These are phyloP conservation scores for Glossophaga mutica DNA, from an alignment of 2,797 vertebrate species.

Conservation along the genomic window DNA sequence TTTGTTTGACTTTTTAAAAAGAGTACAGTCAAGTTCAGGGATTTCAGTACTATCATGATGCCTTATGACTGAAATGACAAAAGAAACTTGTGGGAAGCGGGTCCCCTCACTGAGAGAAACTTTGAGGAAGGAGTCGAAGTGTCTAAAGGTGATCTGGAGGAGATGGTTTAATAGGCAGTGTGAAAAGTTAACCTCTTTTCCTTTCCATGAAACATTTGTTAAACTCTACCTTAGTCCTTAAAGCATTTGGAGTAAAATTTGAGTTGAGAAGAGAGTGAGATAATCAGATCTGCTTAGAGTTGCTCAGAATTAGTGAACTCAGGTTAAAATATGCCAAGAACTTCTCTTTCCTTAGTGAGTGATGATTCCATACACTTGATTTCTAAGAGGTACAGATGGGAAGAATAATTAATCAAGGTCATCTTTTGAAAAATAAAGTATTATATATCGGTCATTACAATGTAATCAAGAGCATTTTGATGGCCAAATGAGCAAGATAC, in stretches of 20 bases:
- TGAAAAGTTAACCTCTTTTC: not conserved
- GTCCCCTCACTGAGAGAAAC: not conserved
- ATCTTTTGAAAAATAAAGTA: conserved; percentile 19
- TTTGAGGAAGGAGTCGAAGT: not conserved
- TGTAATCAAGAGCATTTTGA: not conserved
- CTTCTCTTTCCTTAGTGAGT: not conserved
- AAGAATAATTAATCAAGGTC: conserved; percentile 3
- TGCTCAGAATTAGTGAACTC: not conserved
- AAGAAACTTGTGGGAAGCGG: not conserved
- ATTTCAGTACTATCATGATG: not conserved
- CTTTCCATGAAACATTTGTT: not conserved
- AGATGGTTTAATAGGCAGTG: not conserved
- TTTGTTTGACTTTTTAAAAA: not conserved
- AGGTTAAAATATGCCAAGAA: not conserved
- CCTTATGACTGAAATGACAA: not conserved
- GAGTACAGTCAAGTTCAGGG: not conserved
- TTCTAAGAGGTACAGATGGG: not conserved
- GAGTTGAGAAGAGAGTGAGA: not conserved
- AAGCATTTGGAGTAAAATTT: not conserved
- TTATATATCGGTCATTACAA: not conserved
- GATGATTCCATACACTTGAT: not conserved
- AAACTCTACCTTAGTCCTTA: not conserved
- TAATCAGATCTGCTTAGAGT: not conserved
- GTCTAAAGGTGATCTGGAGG: not conserved
- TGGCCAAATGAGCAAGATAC: not conserved